Evolutionary conservation across 1,140 invertebrate genomes (phyloP), one percentile per base, ranked within the genome.

Genomic region (Drosophila chauvacae): DNA sequence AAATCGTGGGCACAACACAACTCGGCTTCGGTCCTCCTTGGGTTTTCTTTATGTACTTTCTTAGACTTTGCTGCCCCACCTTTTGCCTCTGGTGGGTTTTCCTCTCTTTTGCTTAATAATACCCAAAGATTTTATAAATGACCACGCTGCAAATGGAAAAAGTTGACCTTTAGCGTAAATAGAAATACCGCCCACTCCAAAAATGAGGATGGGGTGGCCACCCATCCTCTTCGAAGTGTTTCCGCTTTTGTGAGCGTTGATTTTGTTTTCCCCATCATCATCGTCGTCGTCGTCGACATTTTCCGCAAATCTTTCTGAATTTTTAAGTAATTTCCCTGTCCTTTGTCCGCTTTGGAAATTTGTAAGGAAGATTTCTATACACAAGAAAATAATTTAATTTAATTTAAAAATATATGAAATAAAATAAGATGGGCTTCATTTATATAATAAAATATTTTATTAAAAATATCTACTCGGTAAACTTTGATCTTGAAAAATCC

Each of bases 151-250:
- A 90, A 90, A 90, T 81, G 85, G 68, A 72, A 90, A 78, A 83
- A 77, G 81, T 90, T 88, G 85, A 88, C 85, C 85, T 90, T 84
- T 86, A 61, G 62, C 62, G 81, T 60, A 71, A 77, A 80, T 64
- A 80, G 70, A 50, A 79, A 78, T 57, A 41, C 35, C 45, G 13
- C 58, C 30, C 35, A 28, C 56, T 11, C 50, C 28, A 23, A 11
- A 26, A 26, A 39, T 10, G 9, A 16, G 7, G 23, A 28, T 30
- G n/a, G 28, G 28, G 11, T 3, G 14, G 9, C 45, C 30, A 18
- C 35, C 72, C 41, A 56, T 30, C 9, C 53, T n/a, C 53, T 39
- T 39, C 20, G 47, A 47, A 72, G 72, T 72, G 69, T 55, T 65
- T 70, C 65, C 26, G 57, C 66, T 50, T 84, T 81, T 85, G 81